A percentile compares a stretch with the other conserved stretches of the same genome.
phyloP scores from a whole-genome alignment of 2,797 vertebrate genomes.

The Melanotaenia pygmaea region DNA sequence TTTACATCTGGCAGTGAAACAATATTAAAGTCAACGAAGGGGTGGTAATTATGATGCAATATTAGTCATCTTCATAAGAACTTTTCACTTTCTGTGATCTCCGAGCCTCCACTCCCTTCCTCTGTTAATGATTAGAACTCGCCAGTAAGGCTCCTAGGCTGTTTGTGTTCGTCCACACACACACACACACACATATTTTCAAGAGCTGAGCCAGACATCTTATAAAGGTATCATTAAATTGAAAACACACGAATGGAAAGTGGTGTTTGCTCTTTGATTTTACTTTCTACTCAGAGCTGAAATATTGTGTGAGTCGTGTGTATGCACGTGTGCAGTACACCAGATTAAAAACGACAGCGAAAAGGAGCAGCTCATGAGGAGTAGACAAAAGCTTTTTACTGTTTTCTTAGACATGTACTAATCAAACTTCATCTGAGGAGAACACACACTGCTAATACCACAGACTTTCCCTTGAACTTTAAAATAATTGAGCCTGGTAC shows the following conservation, averaged over 20 bases:
- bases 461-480: conserved; percentile 48
- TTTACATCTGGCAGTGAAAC: conserved; percentile 49
- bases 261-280: conserved; percentile 76
- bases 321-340: not conserved
- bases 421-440: conserved; percentile 69
- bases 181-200: conserved; percentile 45
- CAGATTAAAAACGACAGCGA: conserved; percentile 21
- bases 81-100: conserved; percentile 75
- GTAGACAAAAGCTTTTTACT: conserved; percentile 34
- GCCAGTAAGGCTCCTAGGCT: conserved; percentile 73
- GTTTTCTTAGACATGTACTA: conserved; percentile 54
- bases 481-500: conserved; percentile 48
- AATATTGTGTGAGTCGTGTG: conserved; percentile 41
- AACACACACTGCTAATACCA: conserved; percentile 62
- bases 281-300: conserved; percentile 47
- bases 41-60: conserved; percentile 62
- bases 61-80: conserved; percentile 76
- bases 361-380: conserved; percentile 22
- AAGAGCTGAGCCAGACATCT: conserved; percentile 68
- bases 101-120: conserved; percentile 59
- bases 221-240: conserved; percentile 82
- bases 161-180: conserved; percentile 67
- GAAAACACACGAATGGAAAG: conserved; percentile 80
- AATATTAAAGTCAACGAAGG: conserved; percentile 54
- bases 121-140: conserved; percentile 81